These are phyloP conservation scores for Platanista minor DNA, from an alignment of 2,113 vertebrate species.

Conservation along the genomic window DNA sequence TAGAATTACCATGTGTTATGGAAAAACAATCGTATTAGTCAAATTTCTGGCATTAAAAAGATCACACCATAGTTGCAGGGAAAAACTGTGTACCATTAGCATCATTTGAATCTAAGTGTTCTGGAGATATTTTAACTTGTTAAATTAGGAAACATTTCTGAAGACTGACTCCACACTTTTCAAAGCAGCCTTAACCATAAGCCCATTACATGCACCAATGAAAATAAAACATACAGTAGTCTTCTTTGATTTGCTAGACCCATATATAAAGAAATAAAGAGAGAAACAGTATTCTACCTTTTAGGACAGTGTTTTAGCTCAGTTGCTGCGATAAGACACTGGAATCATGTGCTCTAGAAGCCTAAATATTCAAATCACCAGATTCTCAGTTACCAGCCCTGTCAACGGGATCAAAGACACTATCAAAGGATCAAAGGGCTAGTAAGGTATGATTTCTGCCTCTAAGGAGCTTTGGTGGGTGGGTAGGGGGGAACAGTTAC, in stretches of 20 bases:
- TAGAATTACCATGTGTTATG: background rate
- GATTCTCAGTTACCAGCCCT: background rate
- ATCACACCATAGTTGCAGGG: background rate
- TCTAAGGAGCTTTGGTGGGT: background rate
- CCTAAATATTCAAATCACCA: background rate
- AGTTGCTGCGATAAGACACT: background rate
- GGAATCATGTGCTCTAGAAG: background rate
- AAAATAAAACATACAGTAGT: background rate
- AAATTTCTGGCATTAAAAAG: background rate
- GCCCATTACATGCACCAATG: background rate
- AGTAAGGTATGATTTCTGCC: background rate
- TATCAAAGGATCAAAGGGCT: background rate
- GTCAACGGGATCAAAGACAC: background rate
- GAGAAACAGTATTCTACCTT: background rate
- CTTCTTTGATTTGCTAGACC: background rate
- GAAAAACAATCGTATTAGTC: background rate
- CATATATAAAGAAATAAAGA: background rate
- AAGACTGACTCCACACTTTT: background rate
- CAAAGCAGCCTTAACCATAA: background rate
- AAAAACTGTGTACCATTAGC: background rate
- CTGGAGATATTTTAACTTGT: background rate
- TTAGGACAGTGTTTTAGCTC: background rate
- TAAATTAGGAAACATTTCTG: background rate
- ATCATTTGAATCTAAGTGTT: background rate
- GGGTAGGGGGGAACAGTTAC: background rate